Conservation (phyloP, 2,113 vertebrate species). For the Lucifuga dentata region DNA sequence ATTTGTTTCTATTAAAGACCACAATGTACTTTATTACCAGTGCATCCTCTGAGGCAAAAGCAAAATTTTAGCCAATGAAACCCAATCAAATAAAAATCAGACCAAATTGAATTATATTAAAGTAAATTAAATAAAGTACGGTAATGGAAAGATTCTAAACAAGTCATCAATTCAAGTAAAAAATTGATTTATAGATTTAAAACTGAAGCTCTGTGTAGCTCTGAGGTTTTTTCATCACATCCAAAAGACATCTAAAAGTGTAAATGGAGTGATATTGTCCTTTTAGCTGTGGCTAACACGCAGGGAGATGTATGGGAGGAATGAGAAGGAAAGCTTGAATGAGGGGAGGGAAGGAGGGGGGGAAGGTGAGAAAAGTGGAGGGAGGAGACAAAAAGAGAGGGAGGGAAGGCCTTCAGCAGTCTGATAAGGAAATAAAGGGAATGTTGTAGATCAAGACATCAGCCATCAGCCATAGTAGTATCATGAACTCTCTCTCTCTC, state of each 20-base stretch:
- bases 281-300: conserved; percentile 34
- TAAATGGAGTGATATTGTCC: conserved; percentile 51
- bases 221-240: conserved; percentile 23
- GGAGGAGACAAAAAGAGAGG: conserved; percentile 15
- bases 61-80: conserved; percentile 37
- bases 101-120: conserved; percentile 43
- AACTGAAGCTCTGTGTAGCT: conserved; percentile 5
- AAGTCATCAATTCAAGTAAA: conserved; percentile 42
- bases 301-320: conserved; percentile 47
- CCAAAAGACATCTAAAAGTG: conserved; percentile 33
- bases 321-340: conserved; percentile 25
- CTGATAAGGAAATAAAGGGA: conserved; percentile 71
- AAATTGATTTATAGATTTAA: conserved; percentile 3
- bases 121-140: conserved; percentile 25
- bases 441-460: conserved; percentile 68
- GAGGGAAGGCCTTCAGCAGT: conserved; percentile 59
- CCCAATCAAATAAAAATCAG: conserved; percentile 54
- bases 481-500: conserved; percentile 8
- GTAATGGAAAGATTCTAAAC: conserved; percentile 36
- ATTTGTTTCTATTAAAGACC: conserved; percentile 65
- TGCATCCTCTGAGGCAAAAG: conserved; percentile 32
- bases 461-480: conserved; percentile 54
- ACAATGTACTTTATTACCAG: conserved; percentile 58
- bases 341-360: conserved; percentile 1
- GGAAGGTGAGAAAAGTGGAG: background rate